Base-by-base conservation (phyloP, 2,888 invertebrate species). In the Myopa tessellatipennis region DNA sequence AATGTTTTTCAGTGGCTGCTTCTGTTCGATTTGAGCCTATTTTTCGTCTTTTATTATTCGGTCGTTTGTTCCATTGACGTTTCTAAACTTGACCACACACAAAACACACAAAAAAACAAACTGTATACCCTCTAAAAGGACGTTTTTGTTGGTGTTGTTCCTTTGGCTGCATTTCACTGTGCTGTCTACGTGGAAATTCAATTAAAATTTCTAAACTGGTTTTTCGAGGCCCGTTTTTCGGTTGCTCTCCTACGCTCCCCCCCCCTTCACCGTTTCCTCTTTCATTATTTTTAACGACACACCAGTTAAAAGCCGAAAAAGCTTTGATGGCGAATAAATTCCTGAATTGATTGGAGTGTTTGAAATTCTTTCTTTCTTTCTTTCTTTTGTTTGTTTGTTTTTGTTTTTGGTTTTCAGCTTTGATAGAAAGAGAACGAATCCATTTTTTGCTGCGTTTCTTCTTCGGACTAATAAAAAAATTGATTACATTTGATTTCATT, bases 321-420 rank as follows among this genome's bases (percentile, higher is more conserved):
- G 63, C 63, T 63, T 63, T 63, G 63, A 63, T 63, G 18, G 34
- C n/a, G 36, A 63, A 36, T 26, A 34, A 69, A 69, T 69, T 69
- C 69, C 45, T 69, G 50, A 69, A 69, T 69, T 69, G 69, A 69
- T 69, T 69, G 69, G 26, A 69, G 18, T 26, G 50, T 50, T 69
- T 50, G 26, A 34, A 36, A 14, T 45, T 69, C 45, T 69, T 69
- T 50, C 26, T 61, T 61, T 26, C 4, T 40, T 67, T 67, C 40
- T 67, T 67, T 10, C 7, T 34, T n/a, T n/a, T n/a, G n/a, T n/a
- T n/a, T n/a, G n/a, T n/a, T n/a, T n/a, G n/a, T n/a, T 38, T n/a
- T 12, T 1, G 34, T 14, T 38, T 67, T 67, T 67, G 40, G 40
- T 67, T 36, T 18, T 67, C 14, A 8, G 5, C 55, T 45, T 10